A percentile compares a stretch with the other conserved stretches of the same genome.
These are phyloP conservation scores for Polymixis lichenea DNA, from an alignment of 2,888 invertebrate species.

Conservation along the genomic window DNA sequence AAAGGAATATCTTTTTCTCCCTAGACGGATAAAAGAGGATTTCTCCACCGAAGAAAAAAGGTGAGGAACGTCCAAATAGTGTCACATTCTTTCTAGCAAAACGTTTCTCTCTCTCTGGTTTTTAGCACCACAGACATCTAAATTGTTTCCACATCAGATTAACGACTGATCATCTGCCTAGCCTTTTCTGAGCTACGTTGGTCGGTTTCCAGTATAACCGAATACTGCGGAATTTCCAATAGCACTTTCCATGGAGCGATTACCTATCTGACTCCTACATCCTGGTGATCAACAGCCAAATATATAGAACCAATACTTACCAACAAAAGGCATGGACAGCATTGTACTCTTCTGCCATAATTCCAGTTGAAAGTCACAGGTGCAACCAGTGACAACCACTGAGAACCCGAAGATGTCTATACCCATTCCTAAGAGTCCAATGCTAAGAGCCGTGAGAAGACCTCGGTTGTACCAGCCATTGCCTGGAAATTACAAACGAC, in stretches of 20 bases:
- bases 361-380: slow-evolving; percentile 72
- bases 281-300: not conserved
- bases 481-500: slow-evolving; percentile 27
- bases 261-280: no score
- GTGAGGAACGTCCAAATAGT: no score
- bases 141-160: not conserved
- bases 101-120: no score
- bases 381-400: slow-evolving; percentile 68
- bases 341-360: slow-evolving; percentile 89
- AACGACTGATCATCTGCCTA: not conserved
- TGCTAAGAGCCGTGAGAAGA: slow-evolving; percentile 66
- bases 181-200: not conserved
- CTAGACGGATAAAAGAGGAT: no score
- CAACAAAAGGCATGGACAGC: slow-evolving; percentile 58
- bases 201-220: not conserved
- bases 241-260: not conserved
- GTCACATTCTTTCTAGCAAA: no score
- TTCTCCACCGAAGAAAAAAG: no score
- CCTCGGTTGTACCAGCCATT: slow-evolving; percentile 66
- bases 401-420: slow-evolving; percentile 77
- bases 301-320: slow-evolving; percentile 15
- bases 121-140: not conserved
- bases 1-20: no score
- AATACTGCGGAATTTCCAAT: not conserved
- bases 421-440: slow-evolving; percentile 68